Evolutionary conservation across 1,140 invertebrate species (phyloP).

Genomic region (Eumeta japonica): DNA sequence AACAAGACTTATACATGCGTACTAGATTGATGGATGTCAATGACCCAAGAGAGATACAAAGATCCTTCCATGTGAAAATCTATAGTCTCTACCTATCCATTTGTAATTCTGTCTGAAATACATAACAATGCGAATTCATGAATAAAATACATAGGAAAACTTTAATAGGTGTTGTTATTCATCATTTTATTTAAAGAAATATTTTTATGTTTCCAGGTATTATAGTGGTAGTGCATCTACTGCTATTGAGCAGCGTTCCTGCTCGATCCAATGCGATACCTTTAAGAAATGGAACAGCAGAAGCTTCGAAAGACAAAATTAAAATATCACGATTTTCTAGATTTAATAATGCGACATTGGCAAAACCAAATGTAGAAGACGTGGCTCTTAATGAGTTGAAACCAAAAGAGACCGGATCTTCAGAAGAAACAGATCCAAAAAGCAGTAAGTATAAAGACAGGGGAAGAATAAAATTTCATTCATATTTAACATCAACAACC

Average conservation of each 20-base stretch:
- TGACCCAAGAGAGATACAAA: too few relatives aligned
- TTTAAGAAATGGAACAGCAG: constrained; percentile 22
- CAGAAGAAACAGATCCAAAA: constrained; percentile 39
- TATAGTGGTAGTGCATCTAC: constrained; percentile 43
- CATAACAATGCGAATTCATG: too few relatives aligned
- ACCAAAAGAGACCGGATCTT: constrained; percentile 36
- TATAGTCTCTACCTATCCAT: too few relatives aligned
- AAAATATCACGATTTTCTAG: constrained; percentile 22
- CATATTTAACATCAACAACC: constrained; percentile 31
- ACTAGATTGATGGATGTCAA: too few relatives aligned
- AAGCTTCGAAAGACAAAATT: constrained; percentile 24
- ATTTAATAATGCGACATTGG: constrained; percentile 24
- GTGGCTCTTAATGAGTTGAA: constrained; percentile 39
- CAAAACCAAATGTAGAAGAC: constrained; percentile 29
- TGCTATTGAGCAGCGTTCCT: constrained; percentile 36
- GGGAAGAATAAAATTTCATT: constrained; percentile 37
- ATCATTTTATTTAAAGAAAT: constrained; percentile 3
- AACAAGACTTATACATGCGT: too few relatives aligned
- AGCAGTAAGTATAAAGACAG: constrained; percentile 49
- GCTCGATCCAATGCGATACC: constrained; percentile 27
- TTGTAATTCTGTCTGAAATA: too few relatives aligned
- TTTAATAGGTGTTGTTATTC: not conserved
- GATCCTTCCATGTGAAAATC: too few relatives aligned
- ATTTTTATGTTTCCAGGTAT: constrained; percentile 33
- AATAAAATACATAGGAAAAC: not conserved